Evolutionary conservation across 2,888 invertebrate genomes (phyloP).

Genomic region (Amiota mariae): DNA sequence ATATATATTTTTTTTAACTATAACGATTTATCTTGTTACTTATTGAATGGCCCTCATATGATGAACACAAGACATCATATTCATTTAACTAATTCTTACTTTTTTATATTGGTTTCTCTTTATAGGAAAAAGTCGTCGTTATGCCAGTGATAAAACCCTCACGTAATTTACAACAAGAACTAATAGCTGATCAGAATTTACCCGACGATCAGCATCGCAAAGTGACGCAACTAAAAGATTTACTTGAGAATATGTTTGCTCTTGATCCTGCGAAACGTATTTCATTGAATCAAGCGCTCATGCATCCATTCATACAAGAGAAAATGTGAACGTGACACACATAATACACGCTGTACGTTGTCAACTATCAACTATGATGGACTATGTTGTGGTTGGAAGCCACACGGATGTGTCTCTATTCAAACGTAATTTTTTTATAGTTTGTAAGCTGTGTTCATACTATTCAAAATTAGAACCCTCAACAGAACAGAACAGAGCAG

Average conservation of each 20-base stretch:
- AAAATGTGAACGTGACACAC: conserved; percentile 79
- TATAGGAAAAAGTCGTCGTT: conserved; percentile 97
- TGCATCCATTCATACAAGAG: conserved; percentile 96
- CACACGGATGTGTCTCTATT: conserved; percentile 14
- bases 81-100: conserved; percentile 28
- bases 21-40: no score
- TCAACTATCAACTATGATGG: not conserved
- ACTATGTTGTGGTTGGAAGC: conserved; percentile 19
- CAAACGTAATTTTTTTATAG: conserved; percentile 60
- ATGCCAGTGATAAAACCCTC: conserved; percentile 91
- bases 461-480: not conserved
- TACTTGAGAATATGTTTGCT: conserved; percentile 92
- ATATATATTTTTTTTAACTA: no score
- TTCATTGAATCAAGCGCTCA: conserved; percentile 93
- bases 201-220: conserved; percentile 92
- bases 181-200: conserved; percentile 90
- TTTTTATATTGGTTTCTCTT: conserved; percentile 24
- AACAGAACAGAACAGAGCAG: not conserved
- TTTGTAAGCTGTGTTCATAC: conserved; percentile 43
- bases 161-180: conserved; percentile 89
- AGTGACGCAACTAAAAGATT: conserved; percentile 91
- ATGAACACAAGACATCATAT: no score
- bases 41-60: no score
- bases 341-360: not conserved
- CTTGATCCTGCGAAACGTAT: conserved; percentile 94